A percentile compares a stretch with the other conserved stretches of the same genome.
Evolutionary conservation across 2,797 vertebrate species (phyloP).

Genomic region (Scolopax rusticola): DNA sequence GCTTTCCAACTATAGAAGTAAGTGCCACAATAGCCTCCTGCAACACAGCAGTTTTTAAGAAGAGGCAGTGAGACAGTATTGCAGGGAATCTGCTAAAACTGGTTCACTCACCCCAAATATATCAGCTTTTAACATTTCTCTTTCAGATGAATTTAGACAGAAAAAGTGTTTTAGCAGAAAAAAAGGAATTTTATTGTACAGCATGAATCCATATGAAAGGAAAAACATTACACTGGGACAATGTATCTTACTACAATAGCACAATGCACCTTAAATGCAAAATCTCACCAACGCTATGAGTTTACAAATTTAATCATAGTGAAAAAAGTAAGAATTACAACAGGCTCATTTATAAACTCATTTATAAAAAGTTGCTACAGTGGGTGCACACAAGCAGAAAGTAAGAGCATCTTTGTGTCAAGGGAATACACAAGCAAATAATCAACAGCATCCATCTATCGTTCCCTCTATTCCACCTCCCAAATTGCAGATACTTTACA

Average conservation of each 20-base stretch:
- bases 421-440: not conserved
- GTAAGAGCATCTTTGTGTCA: not conserved
- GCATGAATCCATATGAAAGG: not conserved
- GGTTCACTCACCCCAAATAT: not conserved
- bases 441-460: not conserved
- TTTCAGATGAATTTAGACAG: not conserved
- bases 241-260: not conserved
- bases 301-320: not conserved
- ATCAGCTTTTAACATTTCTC: not conserved
- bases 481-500: not conserved
- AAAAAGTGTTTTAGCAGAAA: not conserved
- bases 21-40: constrained; percentile 7
- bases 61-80: not conserved
- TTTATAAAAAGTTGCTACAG: not conserved
- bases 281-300: not conserved
- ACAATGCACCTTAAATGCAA: not conserved
- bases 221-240: not conserved
- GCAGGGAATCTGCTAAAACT: not conserved
- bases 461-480: not conserved
- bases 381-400: not conserved
- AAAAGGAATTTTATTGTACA: not conserved
- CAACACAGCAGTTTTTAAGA: not conserved
- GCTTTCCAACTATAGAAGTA: constrained; percentile 31
- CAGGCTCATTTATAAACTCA: not conserved
- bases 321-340: not conserved